These are phyloP conservation scores for Steinernema feltiae DNA, from an alignment of 1,140 invertebrate genomes.

Conservation along the genomic window DNA sequence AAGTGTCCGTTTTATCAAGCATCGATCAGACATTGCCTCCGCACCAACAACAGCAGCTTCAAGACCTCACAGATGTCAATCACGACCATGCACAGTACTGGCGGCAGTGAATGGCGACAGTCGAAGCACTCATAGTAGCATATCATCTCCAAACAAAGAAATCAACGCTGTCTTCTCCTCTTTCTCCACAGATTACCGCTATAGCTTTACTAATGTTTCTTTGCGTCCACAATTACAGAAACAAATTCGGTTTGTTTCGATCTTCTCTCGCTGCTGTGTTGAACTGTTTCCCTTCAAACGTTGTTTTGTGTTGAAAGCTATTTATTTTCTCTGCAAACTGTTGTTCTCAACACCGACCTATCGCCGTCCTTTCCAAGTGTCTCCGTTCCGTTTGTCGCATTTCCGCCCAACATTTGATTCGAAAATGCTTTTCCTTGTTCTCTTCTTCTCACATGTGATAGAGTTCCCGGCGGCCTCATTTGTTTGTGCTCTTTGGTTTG, in stretches of 20 bases:
- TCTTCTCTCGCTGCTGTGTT: neutral
- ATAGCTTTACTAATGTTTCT: constrained; percentile 13
- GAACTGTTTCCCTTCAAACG: neutral
- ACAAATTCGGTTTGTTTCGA: too few species aligned
- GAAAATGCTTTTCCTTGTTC: neutral
- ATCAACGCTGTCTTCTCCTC: neutral
- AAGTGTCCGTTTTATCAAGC: neutral
- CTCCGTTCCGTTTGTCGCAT: constrained; percentile 1
- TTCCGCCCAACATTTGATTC: neutral
- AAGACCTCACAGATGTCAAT: neutral
- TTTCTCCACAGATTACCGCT: neutral
- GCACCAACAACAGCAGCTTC: constrained; percentile 1
- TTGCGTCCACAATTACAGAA: too few species aligned
- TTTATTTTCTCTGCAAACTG: neutral
- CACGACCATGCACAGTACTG: constrained; percentile 1
- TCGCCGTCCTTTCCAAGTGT: neutral
- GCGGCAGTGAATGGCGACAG: neutral
- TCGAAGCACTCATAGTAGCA: neutral
- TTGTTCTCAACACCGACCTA: neutral
- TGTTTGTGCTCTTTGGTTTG: neutral
- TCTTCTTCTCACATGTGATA: neutral
- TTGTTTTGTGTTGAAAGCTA: neutral
- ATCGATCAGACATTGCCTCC: neutral
- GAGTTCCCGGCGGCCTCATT: constrained; percentile 9
- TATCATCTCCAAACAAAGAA: neutral